Evolutionary conservation across 2,888 invertebrate genomes (phyloP).

Genomic region (Amorpha juglandis): DNA sequence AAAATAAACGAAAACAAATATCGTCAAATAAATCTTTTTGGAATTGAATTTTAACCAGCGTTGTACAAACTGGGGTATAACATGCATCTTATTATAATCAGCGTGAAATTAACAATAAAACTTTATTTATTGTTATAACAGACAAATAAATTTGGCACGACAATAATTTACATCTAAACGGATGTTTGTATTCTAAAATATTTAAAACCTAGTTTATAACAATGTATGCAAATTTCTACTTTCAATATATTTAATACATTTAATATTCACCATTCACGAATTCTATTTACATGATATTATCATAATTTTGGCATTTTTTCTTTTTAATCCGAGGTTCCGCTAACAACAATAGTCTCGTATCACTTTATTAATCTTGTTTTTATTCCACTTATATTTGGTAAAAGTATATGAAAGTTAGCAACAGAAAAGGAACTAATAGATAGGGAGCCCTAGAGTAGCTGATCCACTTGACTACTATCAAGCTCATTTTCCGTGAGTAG

Average conservation of each 20-base stretch:
- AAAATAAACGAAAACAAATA: too few relatives aligned
- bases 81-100: neutral
- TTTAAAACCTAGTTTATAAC: constrained; percentile 6
- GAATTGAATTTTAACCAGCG: too few relatives aligned
- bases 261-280: neutral
- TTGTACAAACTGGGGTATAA: neutral
- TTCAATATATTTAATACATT: constrained; percentile 3
- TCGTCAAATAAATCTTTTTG: too few relatives aligned
- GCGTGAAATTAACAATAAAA: neutral
- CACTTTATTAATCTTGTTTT: neutral
- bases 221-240: neutral
- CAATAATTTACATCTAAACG: neutral
- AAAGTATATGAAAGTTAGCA: neutral
- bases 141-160: neutral
- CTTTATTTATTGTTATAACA: neutral
- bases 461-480: too few relatives aligned
- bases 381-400: neutral
- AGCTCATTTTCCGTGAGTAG: too few relatives aligned
- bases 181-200: neutral
- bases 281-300: neutral
- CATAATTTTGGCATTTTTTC: constrained; percentile 5
- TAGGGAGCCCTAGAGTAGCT: too few relatives aligned
- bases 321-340: neutral
- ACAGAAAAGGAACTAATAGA: neutral
- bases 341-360: neutral